Conservation (phyloP, 2,797 vertebrate genomes). For the Argya squamiceps region DNA sequence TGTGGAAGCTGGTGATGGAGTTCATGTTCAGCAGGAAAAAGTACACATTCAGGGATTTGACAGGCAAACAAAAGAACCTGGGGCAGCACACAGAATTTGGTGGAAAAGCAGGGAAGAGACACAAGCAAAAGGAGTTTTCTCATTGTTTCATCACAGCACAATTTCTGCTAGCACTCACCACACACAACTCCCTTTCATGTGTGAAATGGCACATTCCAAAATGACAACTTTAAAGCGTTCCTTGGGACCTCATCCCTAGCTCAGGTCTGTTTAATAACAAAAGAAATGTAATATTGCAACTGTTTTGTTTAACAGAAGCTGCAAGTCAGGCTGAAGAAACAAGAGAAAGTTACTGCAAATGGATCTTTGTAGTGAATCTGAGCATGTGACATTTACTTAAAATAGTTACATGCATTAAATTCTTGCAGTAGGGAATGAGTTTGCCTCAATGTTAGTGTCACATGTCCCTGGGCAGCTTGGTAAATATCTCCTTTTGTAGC, state of each 20-base stretch:
- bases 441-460: neutral
- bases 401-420: constrained; percentile 30
- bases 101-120: neutral
- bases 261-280: neutral
- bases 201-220: neutral
- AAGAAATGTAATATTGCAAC: neutral
- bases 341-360: constrained; percentile 31
- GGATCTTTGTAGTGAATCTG: neutral
- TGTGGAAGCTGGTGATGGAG: neutral
- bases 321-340: neutral
- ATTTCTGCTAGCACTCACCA: neutral
- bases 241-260: neutral
- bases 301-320: neutral
- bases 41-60: neutral
- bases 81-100: neutral
- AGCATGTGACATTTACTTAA: constrained; percentile 47
- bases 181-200: neutral
- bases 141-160: neutral
- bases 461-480: neutral
- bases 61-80: neutral
- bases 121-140: neutral
- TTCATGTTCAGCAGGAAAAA: neutral
- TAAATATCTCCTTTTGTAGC: neutral
- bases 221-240: neutral
- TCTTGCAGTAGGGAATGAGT: neutral